These are phyloP conservation scores for Zoroaster sp. DNA, from an alignment of 53 echinoderm and acorn worm species.

Conservation along the genomic window DNA sequence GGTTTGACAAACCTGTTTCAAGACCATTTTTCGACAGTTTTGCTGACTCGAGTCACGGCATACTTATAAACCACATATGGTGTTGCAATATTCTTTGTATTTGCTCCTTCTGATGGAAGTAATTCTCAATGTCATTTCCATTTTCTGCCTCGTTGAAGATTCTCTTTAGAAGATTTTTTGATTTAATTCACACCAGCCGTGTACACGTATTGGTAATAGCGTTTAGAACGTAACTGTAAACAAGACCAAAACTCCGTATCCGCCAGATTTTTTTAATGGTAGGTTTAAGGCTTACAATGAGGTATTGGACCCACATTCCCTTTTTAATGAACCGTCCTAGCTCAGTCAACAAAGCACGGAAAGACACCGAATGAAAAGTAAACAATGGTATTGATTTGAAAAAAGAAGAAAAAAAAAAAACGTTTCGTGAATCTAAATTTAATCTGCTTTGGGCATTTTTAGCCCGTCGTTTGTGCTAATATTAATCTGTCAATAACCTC, in stretches of 20 bases:
- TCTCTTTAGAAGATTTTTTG: neutral
- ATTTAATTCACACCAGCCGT: neutral
- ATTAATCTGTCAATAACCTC: conserved; percentile 4
- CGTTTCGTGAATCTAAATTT: conserved; percentile 11
- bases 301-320: too few species aligned
- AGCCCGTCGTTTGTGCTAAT: conserved; percentile 12
- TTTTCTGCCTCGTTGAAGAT: neutral
- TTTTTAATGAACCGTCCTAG: conserved; percentile 4
- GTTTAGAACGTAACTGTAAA: neutral
- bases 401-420: neutral
- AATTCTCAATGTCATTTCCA: too few species aligned
- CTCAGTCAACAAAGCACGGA: conserved; percentile 7
- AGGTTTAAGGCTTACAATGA: neutral
- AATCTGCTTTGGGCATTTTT: conserved; percentile 38
- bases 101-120: too few species aligned
- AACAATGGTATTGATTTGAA: conserved; percentile 34
- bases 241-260: neutral
- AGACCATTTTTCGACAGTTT: too few species aligned
- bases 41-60: neutral
- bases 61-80: neutral
- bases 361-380: conserved; percentile 2
- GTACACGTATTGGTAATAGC: neutral
- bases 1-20: too few species aligned
- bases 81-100: neutral
- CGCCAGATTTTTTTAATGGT: neutral